Percentiles rank a stretch among this genome's conserved stretches.
Evolutionary conservation across 2,113 vertebrate genomes (phyloP).

Genomic region (Engraulis encrasicolus): DNA sequence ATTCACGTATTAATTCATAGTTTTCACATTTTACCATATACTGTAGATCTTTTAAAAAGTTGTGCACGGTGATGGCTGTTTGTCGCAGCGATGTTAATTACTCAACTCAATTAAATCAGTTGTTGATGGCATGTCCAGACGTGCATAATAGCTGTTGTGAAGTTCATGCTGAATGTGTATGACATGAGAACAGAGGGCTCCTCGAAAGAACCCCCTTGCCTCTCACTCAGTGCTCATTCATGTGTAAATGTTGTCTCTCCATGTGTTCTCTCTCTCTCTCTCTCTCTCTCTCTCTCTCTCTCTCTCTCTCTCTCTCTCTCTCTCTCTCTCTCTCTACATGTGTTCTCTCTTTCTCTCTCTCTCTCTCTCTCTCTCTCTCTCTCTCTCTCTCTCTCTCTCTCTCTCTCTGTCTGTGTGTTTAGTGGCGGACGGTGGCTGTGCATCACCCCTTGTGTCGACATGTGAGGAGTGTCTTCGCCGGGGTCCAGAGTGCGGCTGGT

Average conservation of each 20-base stretch:
- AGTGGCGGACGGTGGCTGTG: conserved; percentile 85
- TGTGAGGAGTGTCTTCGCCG: conserved; percentile 86
- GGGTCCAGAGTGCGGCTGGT: conserved; percentile 95
- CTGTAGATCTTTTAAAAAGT: not conserved
- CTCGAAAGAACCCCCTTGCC: not conserved
- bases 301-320: conserved; percentile 22
- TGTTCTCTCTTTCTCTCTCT: too few relatives aligned
- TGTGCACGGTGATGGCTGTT: not conserved
- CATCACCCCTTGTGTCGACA: conserved; percentile 76
- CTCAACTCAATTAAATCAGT: not conserved
- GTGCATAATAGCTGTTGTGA: not conserved
- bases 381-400: not conserved
- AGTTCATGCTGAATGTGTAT: not conserved
- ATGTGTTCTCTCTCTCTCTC: conserved; percentile 22
- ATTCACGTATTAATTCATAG: not conserved
- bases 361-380: too few relatives aligned
- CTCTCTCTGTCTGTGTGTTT: conserved; percentile 48
- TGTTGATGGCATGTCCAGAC: not conserved
- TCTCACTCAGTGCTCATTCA: conserved; percentile 38
- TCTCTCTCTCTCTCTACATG: conserved; percentile 39
- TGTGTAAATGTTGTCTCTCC: conserved; percentile 34
- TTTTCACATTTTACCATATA: not conserved
- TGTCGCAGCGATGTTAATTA: not conserved
- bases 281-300: conserved; percentile 22
- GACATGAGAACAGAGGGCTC: not conserved